A percentile compares a stretch with the other conserved stretches of the same genome.
Conservation (phyloP, 2,797 vertebrate species). For the Helostoma temminkii region DNA sequence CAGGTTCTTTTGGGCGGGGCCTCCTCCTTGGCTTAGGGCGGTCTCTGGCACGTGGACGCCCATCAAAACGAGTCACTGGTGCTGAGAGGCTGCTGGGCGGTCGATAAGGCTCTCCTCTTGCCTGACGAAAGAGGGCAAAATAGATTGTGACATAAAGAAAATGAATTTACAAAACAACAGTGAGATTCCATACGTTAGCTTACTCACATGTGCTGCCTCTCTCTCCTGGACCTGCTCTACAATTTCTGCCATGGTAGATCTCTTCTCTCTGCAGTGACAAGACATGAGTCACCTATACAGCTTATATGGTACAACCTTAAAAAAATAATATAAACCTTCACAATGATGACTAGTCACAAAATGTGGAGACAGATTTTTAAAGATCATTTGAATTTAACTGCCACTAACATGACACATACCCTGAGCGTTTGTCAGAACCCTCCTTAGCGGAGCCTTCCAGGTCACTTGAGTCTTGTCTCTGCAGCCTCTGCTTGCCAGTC, state of each 20-base stretch:
- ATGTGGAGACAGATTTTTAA: slow-evolving; percentile 22
- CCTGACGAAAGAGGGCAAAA: slow-evolving; percentile 63
- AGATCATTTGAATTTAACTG: slow-evolving; percentile 24
- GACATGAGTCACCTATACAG: slow-evolving; percentile 48
- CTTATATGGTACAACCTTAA: slow-evolving; percentile 20
- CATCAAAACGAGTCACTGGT: slow-evolving; percentile 88
- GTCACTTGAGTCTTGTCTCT: slow-evolving; percentile 92
- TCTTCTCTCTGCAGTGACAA: slow-evolving; percentile 83
- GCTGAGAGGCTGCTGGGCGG: slow-evolving; percentile 89
- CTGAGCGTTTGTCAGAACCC: slow-evolving; percentile 84
- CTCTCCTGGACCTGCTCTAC: slow-evolving; percentile 94
- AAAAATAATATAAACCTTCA: slow-evolving; percentile 28
- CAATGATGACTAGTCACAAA: slow-evolving; percentile 29
- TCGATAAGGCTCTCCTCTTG: slow-evolving; percentile 84
- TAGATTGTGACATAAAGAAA: slow-evolving; percentile 3
- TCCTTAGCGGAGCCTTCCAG: slow-evolving; percentile 86
- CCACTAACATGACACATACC: slow-evolving; percentile 65
- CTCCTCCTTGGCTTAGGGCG: slow-evolving; percentile 91
- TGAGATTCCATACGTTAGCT: background rate
- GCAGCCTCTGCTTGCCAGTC: slow-evolving; percentile 85
- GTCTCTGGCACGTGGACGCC: slow-evolving; percentile 90
- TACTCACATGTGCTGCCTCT: slow-evolving; percentile 87
- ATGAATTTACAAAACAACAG: background rate
- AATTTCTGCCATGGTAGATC: slow-evolving; percentile 91
- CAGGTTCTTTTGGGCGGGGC: slow-evolving; percentile 90